Base-by-base conservation (phyloP, 2,797 vertebrate genomes). In the Rhyacichthys aspro region DNA sequence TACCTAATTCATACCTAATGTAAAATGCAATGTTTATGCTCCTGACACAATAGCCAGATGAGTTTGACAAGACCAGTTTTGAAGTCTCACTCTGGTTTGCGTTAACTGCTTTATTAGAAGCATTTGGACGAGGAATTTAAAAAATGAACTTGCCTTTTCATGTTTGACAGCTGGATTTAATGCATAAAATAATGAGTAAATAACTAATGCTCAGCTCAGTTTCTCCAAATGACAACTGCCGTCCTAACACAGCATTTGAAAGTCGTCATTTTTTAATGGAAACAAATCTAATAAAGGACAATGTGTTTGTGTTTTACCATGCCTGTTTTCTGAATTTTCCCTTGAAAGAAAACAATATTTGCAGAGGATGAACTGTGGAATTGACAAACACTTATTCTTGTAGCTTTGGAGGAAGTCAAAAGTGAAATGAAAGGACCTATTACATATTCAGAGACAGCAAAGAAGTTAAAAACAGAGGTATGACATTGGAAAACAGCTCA, bases 391-490 rank as follows among this genome's bases (percentile, higher is more conserved):
- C 56, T 70, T 76, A 19, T 45, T 68, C 44, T 75, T 66, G 57
- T 70, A 57, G 42, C 50, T 78, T 70, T 58, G 57, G 55, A 77
- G 62, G 55, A 78, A 79, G 78, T 81, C 15, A 74, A 76, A 86
- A 48, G 55, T 64, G 54, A 69, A 77, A 80, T 70, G 9, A 67
- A 70, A 82, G 53, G 43, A 70, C 45, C 33, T 48, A 59, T 15
- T 65, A 39, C 36, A 43, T 67, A 59, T 63, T 80, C 57, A 63
- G 48, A 1, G n/a, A 49, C 55, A 59, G 39, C 38, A 64, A 18
- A 18, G 53, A 50, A 55, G 59, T 63, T 70, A 63, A 78, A 77
- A 19, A 45, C 43, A 56, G 38, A 67, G 56, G 64, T 62, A 41
- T 59, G 61, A 72, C 19, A 60, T 5, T 5, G 18, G 19, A 11